These are phyloP conservation scores for Eira barbara DNA, from an alignment of 2,113 vertebrate species.

Conservation along the genomic window DNA sequence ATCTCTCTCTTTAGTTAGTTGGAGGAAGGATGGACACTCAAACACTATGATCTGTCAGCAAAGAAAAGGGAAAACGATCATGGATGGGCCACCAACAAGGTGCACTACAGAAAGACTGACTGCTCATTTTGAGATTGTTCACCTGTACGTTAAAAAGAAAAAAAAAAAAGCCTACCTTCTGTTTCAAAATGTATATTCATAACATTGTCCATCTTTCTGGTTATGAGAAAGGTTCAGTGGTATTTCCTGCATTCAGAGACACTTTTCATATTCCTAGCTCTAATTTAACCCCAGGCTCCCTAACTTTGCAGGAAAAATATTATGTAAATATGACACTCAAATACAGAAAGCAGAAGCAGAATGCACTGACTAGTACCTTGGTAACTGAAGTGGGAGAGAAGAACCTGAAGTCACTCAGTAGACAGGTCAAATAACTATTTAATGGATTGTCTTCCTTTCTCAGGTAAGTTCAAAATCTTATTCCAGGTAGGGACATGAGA, in stretches of 20 bases:
- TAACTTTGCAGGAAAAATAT: neutral
- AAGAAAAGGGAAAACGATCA: neutral
- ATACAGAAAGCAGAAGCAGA: neutral
- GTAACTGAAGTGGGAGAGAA: neutral
- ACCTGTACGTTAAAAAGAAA: neutral
- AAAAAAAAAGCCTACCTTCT: neutral
- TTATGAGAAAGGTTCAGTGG: neutral
- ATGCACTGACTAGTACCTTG: neutral
- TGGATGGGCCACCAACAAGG: neutral
- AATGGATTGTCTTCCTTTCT: neutral
- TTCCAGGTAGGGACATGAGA: neutral
- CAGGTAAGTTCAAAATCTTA: neutral
- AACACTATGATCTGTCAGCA: neutral
- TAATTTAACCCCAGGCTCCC: conserved; percentile 1
- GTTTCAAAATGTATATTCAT: neutral
- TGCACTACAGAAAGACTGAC: neutral
- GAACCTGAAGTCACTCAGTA: neutral
- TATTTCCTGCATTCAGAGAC: neutral
- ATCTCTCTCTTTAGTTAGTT: neutral
- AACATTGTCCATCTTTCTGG: neutral
- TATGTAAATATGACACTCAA: neutral
- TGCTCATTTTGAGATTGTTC: neutral
- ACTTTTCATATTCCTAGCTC: neutral
- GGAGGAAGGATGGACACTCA: neutral
- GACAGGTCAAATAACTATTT: neutral